Percentiles rank a stretch among this genome's conserved stretches.
Conservation (phyloP, 2,113 vertebrate genomes). For the Blennius ocellaris region DNA sequence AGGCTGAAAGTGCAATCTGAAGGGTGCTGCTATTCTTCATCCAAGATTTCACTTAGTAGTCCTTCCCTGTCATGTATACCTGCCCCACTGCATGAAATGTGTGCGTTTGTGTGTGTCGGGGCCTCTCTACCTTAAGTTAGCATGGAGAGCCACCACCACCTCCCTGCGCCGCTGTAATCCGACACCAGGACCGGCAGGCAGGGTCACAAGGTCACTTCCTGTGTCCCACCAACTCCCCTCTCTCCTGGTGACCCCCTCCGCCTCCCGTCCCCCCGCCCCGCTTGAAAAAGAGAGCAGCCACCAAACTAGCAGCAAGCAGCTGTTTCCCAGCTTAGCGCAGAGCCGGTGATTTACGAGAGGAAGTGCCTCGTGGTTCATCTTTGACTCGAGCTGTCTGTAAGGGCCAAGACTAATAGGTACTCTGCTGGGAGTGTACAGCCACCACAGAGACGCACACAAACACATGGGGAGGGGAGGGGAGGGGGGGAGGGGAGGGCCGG, state of each 20-base stretch:
- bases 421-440: slow-evolving; percentile 76
- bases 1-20: neutral
- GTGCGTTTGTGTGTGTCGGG: slow-evolving; percentile 30
- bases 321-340: slow-evolving; percentile 96
- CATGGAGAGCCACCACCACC: slow-evolving; percentile 32
- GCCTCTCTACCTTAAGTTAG: slow-evolving; percentile 56
- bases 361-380: slow-evolving; percentile 84
- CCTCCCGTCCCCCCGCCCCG: neutral
- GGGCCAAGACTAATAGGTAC: slow-evolving; percentile 78
- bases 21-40: neutral
- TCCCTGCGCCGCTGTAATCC: slow-evolving; percentile 46
- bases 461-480: slow-evolving; percentile 31
- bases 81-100: slow-evolving; percentile 24
- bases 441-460: slow-evolving; percentile 69
- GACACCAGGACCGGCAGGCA: slow-evolving; percentile 88
- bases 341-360: slow-evolving; percentile 91
- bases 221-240: slow-evolving; percentile 74
- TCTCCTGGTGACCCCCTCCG: slow-evolving; percentile 51
- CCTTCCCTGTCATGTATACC: slow-evolving; percentile 29
- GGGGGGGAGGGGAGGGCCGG: neutral
- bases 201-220: slow-evolving; percentile 98
- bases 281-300: slow-evolving; percentile 83
- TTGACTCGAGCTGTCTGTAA: slow-evolving; percentile 80
- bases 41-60: neutral
- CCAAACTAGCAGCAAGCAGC: slow-evolving; percentile 91